A percentile compares a stretch with the other conserved stretches of the same genome.
Evolutionary conservation across 2,113 vertebrate species (phyloP).

Genomic region (Furnarius figulus): DNA sequence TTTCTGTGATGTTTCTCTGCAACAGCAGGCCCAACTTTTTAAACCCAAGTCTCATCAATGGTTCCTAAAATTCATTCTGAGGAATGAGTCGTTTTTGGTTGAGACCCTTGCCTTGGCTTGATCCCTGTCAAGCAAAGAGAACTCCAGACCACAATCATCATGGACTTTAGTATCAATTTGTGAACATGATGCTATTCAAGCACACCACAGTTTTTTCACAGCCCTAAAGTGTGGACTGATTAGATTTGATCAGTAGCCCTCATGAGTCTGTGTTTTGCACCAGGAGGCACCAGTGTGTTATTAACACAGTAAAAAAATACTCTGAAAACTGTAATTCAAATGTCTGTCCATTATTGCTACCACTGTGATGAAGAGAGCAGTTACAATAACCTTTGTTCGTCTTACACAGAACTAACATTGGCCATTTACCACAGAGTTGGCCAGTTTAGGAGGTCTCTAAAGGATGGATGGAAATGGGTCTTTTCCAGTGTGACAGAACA

Average conservation of each 20-base stretch:
- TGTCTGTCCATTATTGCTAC: neutral
- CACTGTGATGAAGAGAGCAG: neutral
- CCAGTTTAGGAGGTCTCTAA: neutral
- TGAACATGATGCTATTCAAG: neutral
- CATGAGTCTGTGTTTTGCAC: neutral
- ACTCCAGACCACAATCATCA: neutral
- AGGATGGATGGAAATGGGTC: neutral
- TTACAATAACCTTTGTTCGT: neutral
- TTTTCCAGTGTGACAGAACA: neutral
- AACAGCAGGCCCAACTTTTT: neutral
- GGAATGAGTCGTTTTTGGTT: neutral
- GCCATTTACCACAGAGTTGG: neutral
- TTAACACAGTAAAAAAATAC: neutral
- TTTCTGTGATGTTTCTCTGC: neutral
- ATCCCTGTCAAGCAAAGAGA: neutral
- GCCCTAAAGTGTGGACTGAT: accelerated
- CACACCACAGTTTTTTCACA: neutral
- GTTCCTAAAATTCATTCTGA: neutral
- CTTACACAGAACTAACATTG: neutral
- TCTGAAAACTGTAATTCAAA: neutral
- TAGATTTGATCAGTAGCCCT: neutral
- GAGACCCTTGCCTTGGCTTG: neutral
- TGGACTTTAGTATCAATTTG: neutral
- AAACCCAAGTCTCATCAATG: neutral
- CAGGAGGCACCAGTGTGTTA: neutral